Evolutionary conservation across 2,113 vertebrate species (phyloP).

Genomic region (Oryzias curvinotus): DNA sequence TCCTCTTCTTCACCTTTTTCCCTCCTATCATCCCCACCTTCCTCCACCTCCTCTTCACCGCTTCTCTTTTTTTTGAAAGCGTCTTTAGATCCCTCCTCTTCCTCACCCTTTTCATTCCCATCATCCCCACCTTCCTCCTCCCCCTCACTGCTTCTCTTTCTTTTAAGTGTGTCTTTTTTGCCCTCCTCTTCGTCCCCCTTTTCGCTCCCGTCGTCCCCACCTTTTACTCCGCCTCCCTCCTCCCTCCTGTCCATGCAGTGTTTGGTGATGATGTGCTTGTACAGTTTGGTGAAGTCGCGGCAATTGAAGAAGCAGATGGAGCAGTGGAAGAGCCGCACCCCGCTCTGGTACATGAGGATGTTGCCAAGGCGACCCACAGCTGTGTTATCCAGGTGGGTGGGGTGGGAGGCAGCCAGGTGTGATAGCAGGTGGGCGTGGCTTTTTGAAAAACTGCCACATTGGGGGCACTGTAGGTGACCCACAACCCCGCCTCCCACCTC

Average conservation of each 20-base stretch:
- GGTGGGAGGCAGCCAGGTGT: constrained; percentile 56
- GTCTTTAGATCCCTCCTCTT: constrained; percentile 2
- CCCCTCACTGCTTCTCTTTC: neutral
- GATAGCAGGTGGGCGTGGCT: constrained; percentile 64
- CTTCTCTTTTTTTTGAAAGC: neutral
- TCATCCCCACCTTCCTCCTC: constrained; percentile 2
- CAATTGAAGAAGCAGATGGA: constrained; percentile 56
- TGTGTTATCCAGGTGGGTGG: constrained; percentile 32
- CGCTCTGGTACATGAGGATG: constrained; percentile 63
- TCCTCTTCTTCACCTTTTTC: neutral
- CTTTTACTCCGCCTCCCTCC: neutral
- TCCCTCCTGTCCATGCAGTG: constrained; percentile 51
- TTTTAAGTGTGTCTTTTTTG: neutral
- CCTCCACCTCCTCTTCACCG: neutral
- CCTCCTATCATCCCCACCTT: neutral
- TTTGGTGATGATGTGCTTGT: constrained; percentile 55
- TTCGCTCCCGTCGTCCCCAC: neutral
- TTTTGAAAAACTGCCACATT: constrained; percentile 53
- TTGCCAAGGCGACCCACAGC: constrained; percentile 60
- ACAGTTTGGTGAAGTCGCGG: constrained; percentile 59
- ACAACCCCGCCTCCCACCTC: constrained; percentile 28
- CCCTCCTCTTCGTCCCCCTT: constrained; percentile 2
- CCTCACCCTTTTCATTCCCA: neutral
- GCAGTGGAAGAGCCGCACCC: constrained; percentile 63
- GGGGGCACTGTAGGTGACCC: constrained; percentile 50